Conservation (phyloP, 2,797 vertebrate species). For the Sebastes matsubarae region DNA sequence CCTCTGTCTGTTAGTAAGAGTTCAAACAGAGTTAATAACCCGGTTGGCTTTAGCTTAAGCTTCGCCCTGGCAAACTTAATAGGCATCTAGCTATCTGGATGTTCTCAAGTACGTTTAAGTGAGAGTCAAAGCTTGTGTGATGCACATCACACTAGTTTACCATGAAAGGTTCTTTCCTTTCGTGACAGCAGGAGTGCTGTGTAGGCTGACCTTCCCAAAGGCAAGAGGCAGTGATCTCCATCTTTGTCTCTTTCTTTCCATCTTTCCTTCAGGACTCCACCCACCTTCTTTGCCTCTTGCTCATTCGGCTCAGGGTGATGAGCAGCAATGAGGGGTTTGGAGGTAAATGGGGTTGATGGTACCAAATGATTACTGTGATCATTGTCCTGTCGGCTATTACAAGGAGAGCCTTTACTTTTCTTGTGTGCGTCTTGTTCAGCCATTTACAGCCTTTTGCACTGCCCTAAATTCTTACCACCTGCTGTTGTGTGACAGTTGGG, state of each 20-base stretch:
- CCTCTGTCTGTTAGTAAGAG: conserved; percentile 34
- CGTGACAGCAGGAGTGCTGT: not conserved
- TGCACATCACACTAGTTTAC: not conserved
- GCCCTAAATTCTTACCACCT: conserved; percentile 32
- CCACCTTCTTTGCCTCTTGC: conserved; percentile 18
- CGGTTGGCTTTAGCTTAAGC: conserved; percentile 27
- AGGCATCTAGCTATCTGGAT: conserved; percentile 15
- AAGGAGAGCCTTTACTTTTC: conserved; percentile 30
- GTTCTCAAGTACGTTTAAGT: conserved; percentile 27
- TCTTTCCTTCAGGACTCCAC: not conserved
- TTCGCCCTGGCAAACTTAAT: conserved; percentile 40
- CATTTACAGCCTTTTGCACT: not conserved
- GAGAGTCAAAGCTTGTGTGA: conserved; percentile 13
- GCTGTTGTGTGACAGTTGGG: conserved; percentile 13
- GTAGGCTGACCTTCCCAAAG: conserved; percentile 28
- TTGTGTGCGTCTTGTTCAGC: conserved; percentile 2
- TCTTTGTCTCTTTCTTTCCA: not conserved
- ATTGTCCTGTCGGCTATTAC: conserved; percentile 40
- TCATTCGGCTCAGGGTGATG: conserved; percentile 23
- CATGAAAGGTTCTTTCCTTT: not conserved
- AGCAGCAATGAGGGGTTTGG: conserved; percentile 27
- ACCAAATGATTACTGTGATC: conserved; percentile 65
- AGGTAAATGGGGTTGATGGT: conserved; percentile 13
- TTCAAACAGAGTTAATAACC: conserved; percentile 54
- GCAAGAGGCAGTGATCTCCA: conserved; percentile 9